Conservation (phyloP, 2,113 vertebrate genomes). For the Platichthys flesus region DNA sequence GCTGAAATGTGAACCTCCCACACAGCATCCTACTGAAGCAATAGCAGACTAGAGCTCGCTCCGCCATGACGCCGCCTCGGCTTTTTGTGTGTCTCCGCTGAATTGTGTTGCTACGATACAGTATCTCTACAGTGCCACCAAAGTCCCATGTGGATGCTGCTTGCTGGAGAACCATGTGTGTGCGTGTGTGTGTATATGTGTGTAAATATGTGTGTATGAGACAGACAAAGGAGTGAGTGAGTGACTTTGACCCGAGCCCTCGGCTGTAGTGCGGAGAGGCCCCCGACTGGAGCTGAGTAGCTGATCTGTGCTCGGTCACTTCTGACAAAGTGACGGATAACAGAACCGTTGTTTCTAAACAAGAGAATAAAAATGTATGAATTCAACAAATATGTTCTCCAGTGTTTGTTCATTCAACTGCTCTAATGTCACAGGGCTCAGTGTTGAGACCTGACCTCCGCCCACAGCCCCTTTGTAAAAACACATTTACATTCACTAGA, state of each 20-base stretch:
- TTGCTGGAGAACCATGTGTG: slow-evolving; percentile 46
- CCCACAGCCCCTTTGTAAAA: too few species aligned
- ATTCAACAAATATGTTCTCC: slow-evolving; percentile 15
- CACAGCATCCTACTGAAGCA: slow-evolving; percentile 55
- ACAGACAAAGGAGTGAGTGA: slow-evolving; percentile 24
- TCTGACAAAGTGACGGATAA: slow-evolving; percentile 60
- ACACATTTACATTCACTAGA: too few species aligned
- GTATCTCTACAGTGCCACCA: slow-evolving; percentile 62
- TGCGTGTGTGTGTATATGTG: slow-evolving; percentile 22
- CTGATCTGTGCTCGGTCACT: slow-evolving; percentile 51
- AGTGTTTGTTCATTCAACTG: not conserved
- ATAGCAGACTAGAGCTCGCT: slow-evolving; percentile 58
- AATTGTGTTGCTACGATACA: slow-evolving; percentile 70
- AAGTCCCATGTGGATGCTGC: slow-evolving; percentile 52
- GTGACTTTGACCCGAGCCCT: slow-evolving; percentile 64
- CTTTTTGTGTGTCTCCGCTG: slow-evolving; percentile 24
- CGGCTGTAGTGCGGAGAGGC: slow-evolving; percentile 34
- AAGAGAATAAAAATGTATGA: slow-evolving; percentile 60
- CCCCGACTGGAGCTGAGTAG: slow-evolving; percentile 56
- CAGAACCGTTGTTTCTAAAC: slow-evolving; percentile 61
- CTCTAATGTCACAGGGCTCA: not conserved
- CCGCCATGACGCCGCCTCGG: slow-evolving; percentile 20
- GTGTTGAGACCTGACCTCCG: not conserved
- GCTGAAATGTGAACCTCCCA: slow-evolving; percentile 72
- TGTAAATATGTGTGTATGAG: slow-evolving; percentile 38